Evolutionary conservation across 2,797 vertebrate genomes (phyloP).

Genomic region (Huso huso): DNA sequence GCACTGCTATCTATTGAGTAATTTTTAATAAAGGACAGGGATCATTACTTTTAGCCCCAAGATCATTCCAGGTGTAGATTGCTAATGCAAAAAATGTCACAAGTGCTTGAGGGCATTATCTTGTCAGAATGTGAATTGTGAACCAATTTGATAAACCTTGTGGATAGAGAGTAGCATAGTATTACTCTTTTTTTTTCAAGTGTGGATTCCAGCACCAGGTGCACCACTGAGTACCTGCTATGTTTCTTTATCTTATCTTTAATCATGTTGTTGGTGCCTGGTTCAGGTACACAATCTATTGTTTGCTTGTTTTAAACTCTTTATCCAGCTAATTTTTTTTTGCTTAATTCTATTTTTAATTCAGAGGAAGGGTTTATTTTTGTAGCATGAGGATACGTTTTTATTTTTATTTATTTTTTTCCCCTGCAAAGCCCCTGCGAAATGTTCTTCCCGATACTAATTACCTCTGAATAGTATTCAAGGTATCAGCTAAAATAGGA

Average conservation of each 20-base stretch:
- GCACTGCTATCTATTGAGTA: not conserved
- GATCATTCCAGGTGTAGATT: not conserved
- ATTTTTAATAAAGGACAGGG: not conserved
- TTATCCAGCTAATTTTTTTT: too few relatives aligned
- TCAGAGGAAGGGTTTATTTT: slow-evolving; percentile 6
- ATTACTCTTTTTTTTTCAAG: too few relatives aligned
- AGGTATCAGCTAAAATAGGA: slow-evolving; percentile 8
- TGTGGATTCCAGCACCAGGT: too few relatives aligned
- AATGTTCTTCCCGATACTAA: slow-evolving; percentile 11
- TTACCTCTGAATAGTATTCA: slow-evolving; percentile 19
- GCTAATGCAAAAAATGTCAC: not conserved
- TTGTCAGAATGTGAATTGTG: not conserved
- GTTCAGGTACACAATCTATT: too few relatives aligned
- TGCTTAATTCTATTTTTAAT: slow-evolving; percentile 4
- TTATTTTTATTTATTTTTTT: not conserved
- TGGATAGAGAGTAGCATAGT: too few relatives aligned
- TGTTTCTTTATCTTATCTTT: too few relatives aligned
- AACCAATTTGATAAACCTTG: not conserved
- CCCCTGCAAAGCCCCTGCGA: slow-evolving; percentile 6
- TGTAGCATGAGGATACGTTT: not conserved
- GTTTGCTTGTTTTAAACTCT: too few relatives aligned
- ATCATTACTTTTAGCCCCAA: not conserved
- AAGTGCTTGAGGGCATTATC: not conserved
- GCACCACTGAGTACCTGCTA: too few relatives aligned
- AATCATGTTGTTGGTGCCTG: too few relatives aligned